phyloP scores from a whole-genome alignment of 1,140 invertebrate genomes.

The Notospermus geniculatus region DNA sequence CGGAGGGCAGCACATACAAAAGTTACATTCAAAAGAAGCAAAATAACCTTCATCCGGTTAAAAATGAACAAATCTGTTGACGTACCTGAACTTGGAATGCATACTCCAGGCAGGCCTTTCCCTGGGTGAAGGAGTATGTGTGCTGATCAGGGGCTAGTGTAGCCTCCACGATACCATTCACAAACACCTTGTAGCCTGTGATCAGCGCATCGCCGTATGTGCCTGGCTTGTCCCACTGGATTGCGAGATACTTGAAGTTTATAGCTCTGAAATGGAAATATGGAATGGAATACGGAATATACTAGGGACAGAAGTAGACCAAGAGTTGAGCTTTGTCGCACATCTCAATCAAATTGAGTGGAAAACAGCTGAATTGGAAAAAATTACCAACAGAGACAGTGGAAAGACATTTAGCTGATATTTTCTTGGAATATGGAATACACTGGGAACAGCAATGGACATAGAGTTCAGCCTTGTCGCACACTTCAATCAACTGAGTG shows the following conservation, averaged over 20 bases:
- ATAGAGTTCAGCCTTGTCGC: too few relatives aligned
- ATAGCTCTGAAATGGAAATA: conserved; percentile 42
- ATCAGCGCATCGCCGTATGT: conserved; percentile 52
- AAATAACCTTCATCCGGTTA: background rate
- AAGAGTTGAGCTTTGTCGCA: too few relatives aligned
- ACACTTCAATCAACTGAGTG: too few relatives aligned
- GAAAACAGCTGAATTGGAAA: too few relatives aligned
- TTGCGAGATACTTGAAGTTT: conserved; percentile 56
- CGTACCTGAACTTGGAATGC: conserved; percentile 54
- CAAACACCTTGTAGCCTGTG: conserved; percentile 55
- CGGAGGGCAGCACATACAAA: too few relatives aligned
- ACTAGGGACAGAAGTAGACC: background rate
- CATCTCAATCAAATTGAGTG: too few relatives aligned
- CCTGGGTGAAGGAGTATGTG: conserved; percentile 50
- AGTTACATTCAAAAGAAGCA: too few relatives aligned
- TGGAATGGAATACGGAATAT: too few relatives aligned
- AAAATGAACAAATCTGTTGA: background rate
- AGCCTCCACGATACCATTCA: conserved; percentile 53
- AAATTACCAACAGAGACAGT: too few relatives aligned
- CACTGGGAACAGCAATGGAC: too few relatives aligned
- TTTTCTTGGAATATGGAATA: too few relatives aligned
- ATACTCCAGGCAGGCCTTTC: conserved; percentile 54
- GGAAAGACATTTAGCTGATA: too few relatives aligned
- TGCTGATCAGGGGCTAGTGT: conserved; percentile 46
- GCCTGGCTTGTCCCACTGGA: conserved; percentile 56